Evolutionary conservation across 2,113 vertebrate genomes (phyloP).

Genomic region (Maccullochella peelii): DNA sequence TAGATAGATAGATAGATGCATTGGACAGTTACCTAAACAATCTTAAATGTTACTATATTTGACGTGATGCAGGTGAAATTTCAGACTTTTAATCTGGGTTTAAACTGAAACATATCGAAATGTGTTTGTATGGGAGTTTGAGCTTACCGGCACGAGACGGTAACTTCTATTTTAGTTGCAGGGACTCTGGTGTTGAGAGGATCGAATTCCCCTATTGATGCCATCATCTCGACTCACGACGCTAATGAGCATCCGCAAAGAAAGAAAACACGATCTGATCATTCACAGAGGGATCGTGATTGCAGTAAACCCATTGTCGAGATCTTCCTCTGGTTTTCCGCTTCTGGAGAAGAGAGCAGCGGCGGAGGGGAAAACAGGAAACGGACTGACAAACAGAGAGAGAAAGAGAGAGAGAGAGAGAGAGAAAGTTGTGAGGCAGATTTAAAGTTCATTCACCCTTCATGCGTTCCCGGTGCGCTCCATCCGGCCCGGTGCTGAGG

Average conservation of each 20-base stretch:
- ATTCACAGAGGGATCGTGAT: constrained; percentile 42
- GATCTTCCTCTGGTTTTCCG: constrained; percentile 12
- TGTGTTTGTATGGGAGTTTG: neutral
- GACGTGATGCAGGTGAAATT: neutral
- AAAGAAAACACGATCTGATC: constrained; percentile 21
- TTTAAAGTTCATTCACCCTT: constrained; percentile 76
- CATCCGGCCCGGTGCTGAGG: constrained; percentile 53
- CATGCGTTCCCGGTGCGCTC: constrained; percentile 43
- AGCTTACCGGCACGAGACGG: constrained; percentile 93
- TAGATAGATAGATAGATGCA: too few species aligned
- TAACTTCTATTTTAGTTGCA: constrained; percentile 96
- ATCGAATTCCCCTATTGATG: constrained; percentile 90
- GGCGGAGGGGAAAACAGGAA: constrained; percentile 11
- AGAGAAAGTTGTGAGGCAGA: constrained; percentile 67
- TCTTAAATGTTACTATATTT: neutral
- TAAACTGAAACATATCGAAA: too few species aligned
- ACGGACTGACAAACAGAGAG: neutral
- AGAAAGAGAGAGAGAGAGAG: constrained; percentile 3
- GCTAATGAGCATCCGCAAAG: constrained; percentile 48
- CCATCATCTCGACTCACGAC: constrained; percentile 84
- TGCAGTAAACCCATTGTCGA: constrained; percentile 71
- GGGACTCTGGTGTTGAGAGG: constrained; percentile 89
- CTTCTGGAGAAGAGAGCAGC: constrained; percentile 13
- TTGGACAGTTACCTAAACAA: neutral
- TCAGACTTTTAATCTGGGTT: neutral